Base-by-base conservation (phyloP, 2,797 vertebrate species). In the Sylvia borin region DNA sequence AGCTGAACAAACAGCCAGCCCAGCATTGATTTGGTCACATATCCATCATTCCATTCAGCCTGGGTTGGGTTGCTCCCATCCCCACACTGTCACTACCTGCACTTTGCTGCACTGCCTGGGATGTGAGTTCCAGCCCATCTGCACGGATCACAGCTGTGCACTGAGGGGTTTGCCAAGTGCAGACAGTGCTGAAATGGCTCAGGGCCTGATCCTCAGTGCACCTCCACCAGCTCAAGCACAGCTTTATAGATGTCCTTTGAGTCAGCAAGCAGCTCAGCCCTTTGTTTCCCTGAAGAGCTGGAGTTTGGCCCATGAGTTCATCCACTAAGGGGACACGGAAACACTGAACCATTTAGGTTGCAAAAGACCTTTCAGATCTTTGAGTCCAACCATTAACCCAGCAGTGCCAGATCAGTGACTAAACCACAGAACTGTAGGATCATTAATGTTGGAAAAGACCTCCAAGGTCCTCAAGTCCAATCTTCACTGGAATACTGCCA, bases 331-430 rank as follows among this genome's bases (percentile, higher is more conserved):
- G 22, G 34, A 29, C 14, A 17, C 8, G 11, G 34, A 72, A 48
- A 19, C 16, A n/a, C 12, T 0, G 0, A 47, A 60, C 3, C 1
- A 1, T 47, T 20, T 14, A 7, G 38, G 6, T 2, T 58, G 51
- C 17, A 71, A 66, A 72, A 60, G n/a, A 58, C 2, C 7, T 71
- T 58, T 66, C 31, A 53, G 11, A 29, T 17, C 60, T 53, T 72
- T 47, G 16, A 85, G 45, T 60, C 11, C 45, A 51, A 3, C 31
- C 20, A 42, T 8, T 38, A 45, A 40, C 5, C 34, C 66, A 60
- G 60, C 34, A 15, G 34, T 34, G 53, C 34, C 60, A 78, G 38
- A 16, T 13, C 47, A 40, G 9, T 36, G 31, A 36, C 5, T 42
- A 29, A 60, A 54, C 13, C 31, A 60, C 14, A 47, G 60, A 72